phyloP scores from a whole-genome alignment of 1,140 invertebrate species.

The Panagrolaimus sp. region DNA sequence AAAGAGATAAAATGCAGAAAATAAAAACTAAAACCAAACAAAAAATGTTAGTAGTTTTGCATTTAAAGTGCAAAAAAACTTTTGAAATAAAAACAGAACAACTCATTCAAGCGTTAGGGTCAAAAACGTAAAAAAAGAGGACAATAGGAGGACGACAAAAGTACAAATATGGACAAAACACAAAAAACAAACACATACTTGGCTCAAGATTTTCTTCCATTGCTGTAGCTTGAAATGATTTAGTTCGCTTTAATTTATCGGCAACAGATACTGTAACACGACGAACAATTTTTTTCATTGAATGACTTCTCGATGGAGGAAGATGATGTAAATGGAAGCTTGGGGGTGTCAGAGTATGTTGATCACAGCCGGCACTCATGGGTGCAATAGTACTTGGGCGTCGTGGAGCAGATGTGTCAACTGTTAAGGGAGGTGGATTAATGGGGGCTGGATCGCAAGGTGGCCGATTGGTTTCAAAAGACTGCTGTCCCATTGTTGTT shows the following conservation, averaged over 20 bases:
- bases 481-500: background rate
- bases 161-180: background rate
- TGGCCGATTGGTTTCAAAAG: background rate
- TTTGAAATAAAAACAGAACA: background rate
- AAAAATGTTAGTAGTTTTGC: no score
- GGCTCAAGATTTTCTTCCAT: background rate
- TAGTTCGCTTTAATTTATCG: background rate
- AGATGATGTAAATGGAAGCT: background rate
- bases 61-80: background rate
- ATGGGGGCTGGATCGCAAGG: background rate
- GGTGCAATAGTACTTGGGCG: background rate
- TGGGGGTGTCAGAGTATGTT: background rate
- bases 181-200: background rate
- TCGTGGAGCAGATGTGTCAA: background rate
- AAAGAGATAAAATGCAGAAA: background rate
- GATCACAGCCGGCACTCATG: background rate
- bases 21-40: background rate
- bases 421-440: no score
- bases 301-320: background rate
- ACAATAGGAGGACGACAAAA: background rate
- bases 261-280: background rate
- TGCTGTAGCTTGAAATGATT: conserved; percentile 3
- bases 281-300: conserved; percentile 1
- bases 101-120: background rate
- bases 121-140: background rate